These are phyloP conservation scores for Temnothorax nylanderi DNA, from an alignment of 1,140 invertebrate genomes.

Conservation along the genomic window DNA sequence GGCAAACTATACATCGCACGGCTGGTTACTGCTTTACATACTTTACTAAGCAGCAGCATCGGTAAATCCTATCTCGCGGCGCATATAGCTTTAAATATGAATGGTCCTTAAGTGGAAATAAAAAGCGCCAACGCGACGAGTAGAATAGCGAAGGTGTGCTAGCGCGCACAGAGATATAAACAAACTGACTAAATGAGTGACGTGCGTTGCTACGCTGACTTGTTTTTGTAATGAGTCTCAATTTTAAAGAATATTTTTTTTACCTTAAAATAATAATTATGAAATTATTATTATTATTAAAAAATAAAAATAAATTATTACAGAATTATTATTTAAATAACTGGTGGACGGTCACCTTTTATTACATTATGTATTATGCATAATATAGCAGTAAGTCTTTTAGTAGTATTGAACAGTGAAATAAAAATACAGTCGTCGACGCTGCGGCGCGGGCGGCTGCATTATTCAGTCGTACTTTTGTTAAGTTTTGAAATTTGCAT, in stretches of 20 bases:
- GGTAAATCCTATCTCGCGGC: constrained; percentile 71
- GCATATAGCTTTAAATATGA: constrained; percentile 80
- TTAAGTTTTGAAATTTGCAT: constrained; percentile 78
- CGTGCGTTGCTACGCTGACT: not conserved
- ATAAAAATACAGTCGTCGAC: constrained; percentile 76
- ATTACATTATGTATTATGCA: not conserved
- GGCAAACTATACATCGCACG: constrained; percentile 47
- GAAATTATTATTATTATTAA: too few species aligned
- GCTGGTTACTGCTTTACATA: constrained; percentile 62
- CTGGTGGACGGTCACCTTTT: not conserved
- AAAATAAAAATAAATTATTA: not conserved
- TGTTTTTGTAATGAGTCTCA: not conserved
- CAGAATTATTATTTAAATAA: not conserved
- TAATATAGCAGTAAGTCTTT: not conserved
- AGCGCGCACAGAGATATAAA: constrained; percentile 24
- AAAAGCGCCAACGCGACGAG: constrained; percentile 63
- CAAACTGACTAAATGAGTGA: constrained; percentile 29
- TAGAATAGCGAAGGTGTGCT: constrained; percentile 35
- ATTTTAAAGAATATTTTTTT: not conserved
- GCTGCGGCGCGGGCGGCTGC: constrained; percentile 53
- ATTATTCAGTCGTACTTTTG: constrained; percentile 77
- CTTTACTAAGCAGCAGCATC: constrained; percentile 61
- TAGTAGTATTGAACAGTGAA: constrained; percentile 67
- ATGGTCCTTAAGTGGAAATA: constrained; percentile 80
- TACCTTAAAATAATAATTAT: too few species aligned